Evolutionary conservation across 2,797 vertebrate genomes (phyloP).

Genomic region (Varecia variegata): DNA sequence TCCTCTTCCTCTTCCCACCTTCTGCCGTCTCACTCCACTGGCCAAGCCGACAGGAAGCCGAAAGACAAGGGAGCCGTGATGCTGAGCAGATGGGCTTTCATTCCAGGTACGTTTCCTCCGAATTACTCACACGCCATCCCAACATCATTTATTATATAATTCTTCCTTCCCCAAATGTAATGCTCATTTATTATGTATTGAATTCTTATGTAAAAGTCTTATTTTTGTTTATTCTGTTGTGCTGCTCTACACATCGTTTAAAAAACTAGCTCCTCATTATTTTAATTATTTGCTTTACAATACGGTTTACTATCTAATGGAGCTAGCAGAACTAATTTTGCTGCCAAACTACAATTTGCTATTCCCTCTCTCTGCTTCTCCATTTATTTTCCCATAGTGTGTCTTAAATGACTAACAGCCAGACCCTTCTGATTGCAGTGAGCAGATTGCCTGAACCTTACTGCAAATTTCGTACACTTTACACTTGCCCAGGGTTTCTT

Average conservation of each 20-base stretch:
- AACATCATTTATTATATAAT: neutral
- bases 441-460: neutral
- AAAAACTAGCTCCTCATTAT: neutral
- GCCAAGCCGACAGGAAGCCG: neutral
- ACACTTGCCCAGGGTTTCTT: neutral
- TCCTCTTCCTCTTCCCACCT: no score
- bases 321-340: neutral
- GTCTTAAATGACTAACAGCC: neutral
- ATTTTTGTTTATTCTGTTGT: neutral
- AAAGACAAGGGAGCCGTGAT: accelerated
- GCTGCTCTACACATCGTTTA: neutral
- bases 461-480: neutral
- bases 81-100: accelerated
- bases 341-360: neutral
- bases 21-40: neutral
- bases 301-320: neutral
- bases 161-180: neutral
- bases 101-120: neutral
- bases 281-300: neutral
- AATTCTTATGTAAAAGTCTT: neutral
- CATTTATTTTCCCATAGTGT: neutral
- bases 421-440: neutral
- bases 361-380: neutral
- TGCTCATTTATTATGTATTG: neutral
- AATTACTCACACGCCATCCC: neutral